Evolutionary conservation across 2,888 invertebrate genomes (phyloP).

Genomic region (Drosophila hawaiiensis): DNA sequence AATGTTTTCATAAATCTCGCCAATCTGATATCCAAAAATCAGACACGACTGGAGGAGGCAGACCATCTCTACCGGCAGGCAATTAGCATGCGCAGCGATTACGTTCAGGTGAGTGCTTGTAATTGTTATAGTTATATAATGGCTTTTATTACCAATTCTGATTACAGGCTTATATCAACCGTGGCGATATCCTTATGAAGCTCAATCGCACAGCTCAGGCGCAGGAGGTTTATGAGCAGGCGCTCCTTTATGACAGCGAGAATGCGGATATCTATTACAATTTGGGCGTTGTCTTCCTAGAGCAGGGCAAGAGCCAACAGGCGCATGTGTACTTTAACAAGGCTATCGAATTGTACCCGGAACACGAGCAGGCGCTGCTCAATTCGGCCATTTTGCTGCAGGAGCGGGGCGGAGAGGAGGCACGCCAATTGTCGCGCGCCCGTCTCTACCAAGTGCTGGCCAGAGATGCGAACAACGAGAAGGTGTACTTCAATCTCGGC

Average conservation of each 20-base stretch:
- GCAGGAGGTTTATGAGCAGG: slow-evolving; percentile 96
- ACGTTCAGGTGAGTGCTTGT: slow-evolving; percentile 87
- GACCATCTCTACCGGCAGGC: slow-evolving; percentile 97
- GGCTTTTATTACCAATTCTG: background rate
- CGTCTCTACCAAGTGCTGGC: slow-evolving; percentile 92
- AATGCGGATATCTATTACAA: slow-evolving; percentile 98
- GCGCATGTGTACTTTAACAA: slow-evolving; percentile 96
- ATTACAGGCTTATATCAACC: slow-evolving; percentile 95
- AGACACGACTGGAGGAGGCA: slow-evolving; percentile 96
- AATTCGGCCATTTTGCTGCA: slow-evolving; percentile 98
- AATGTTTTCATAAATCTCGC: slow-evolving; percentile 98
- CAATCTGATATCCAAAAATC: slow-evolving; percentile 96
- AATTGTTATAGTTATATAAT: background rate
- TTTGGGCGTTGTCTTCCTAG: slow-evolving; percentile 96
- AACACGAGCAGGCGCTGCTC: slow-evolving; percentile 96
- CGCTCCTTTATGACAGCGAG: slow-evolving; percentile 95
- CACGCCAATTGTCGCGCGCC: slow-evolving; percentile 92
- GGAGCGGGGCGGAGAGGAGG: slow-evolving; percentile 93
- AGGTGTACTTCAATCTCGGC: slow-evolving; percentile 97
- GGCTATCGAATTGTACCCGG: slow-evolving; percentile 96
- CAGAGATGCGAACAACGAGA: slow-evolving; percentile 90
- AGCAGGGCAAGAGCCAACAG: slow-evolving; percentile 95
- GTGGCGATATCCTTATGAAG: slow-evolving; percentile 97
- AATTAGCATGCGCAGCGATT: slow-evolving; percentile 98
- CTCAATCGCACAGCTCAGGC: slow-evolving; percentile 97